Evolutionary conservation across 1,140 invertebrate genomes (phyloP), one percentile per base, ranked within the genome.

Genomic region (Eubasilissa regina): DNA sequence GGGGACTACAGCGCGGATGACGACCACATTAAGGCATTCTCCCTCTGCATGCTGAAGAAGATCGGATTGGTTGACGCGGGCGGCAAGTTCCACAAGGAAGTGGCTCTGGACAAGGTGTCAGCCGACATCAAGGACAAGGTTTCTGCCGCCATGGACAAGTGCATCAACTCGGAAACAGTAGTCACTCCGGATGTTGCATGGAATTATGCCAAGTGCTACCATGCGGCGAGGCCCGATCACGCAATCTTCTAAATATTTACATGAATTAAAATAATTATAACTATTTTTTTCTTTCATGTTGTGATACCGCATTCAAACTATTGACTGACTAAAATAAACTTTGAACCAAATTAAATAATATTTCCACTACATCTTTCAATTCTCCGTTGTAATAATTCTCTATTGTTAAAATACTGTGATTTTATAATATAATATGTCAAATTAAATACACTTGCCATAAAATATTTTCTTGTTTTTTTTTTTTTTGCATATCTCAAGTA

Each of bases 21-120:
- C 55, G 55, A 1, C 10, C 56, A 74, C 19, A 12, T 74, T 9
- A 79, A 81, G n/a, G 13, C 25, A 4, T 83, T 77, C 75, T 19
- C 53, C n/a, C 43, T 70, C 47, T 83, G 82, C 66, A 48, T 78
- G 45, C 19, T 78, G 25, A 81, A 83, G 60, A 78, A 60, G 47
- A 66, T 64, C 35, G 81, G 66, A 4, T 12, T 83, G 12, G 21
- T 83, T 3, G 17, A 15, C 17, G 77, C 55, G 0, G 43, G 73
- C 15, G 81, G 81, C 0, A 48, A 56, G 17, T 60, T 83, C 47
- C 55, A 74, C 17, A 83, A 74, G 35, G 79, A 81, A 11, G 79
- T 77, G 4, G 80, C 77, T 13, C 7, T 79, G 1, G 35, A 64
- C 0, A 56, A 35, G 56, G 17, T 25, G 0, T 17, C 35, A 21